Percentiles rank a stretch among this genome's conserved stretches.
These are phyloP conservation scores for Synergus umbraculus DNA, from an alignment of 2,888 invertebrate genomes.

Conservation along the genomic window DNA sequence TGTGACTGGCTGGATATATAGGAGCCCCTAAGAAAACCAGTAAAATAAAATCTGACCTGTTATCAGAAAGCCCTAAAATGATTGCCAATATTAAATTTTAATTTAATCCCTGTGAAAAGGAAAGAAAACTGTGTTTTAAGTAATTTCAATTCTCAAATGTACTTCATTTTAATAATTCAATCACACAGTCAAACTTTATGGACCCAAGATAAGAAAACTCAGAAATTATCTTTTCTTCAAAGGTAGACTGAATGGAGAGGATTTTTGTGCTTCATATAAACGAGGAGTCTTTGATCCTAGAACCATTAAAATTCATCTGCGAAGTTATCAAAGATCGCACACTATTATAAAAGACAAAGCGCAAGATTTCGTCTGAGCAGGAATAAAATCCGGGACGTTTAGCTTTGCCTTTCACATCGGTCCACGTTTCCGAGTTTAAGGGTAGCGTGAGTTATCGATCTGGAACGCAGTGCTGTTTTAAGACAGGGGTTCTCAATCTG, in stretches of 20 bases:
- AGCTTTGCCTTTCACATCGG: constrained; percentile 58
- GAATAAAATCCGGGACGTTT: constrained; percentile 50
- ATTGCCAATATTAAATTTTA: neutral
- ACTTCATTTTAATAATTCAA: no score
- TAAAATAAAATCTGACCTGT: constrained; percentile 5
- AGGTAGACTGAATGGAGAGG: neutral
- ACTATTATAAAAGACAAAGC: neutral
- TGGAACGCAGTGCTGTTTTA: constrained; percentile 70
- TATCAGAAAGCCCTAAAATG: constrained; percentile 2
- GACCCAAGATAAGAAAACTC: neutral
- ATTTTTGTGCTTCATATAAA: neutral
- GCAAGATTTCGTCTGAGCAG: neutral
- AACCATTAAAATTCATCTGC: constrained; percentile 4
- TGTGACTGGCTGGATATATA: constrained; percentile 9
- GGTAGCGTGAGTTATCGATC: constrained; percentile 71
- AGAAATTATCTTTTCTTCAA: neutral
- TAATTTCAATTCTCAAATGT: no score
- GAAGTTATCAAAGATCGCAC: constrained; percentile 10
- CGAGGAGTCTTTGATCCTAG: neutral
- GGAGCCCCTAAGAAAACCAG: neutral
- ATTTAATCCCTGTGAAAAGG: neutral
- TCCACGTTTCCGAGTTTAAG: constrained; percentile 69
- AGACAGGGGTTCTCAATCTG: constrained; percentile 68
- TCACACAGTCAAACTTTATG: neutral
- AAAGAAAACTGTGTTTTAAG: no score